These are phyloP conservation scores for Thamnaconus septentrionalis DNA, from an alignment of 2,113 vertebrate species.

Conservation along the genomic window DNA sequence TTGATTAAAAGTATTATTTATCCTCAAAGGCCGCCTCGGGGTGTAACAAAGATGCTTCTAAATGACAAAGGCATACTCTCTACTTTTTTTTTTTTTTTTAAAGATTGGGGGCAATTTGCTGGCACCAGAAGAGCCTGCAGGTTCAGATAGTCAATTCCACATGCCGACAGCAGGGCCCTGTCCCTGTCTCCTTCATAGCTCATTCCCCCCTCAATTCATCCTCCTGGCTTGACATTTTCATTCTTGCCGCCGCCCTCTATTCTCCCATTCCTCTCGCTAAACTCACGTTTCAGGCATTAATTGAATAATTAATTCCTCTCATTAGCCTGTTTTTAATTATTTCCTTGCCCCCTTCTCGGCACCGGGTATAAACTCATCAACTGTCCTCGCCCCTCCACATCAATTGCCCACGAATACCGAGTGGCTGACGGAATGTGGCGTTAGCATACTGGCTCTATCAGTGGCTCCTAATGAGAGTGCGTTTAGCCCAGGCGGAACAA, in stretches of 20 bases:
- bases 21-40: constrained; percentile 21
- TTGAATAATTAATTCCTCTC: constrained; percentile 76
- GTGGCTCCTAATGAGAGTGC: constrained; percentile 69
- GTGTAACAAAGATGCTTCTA: constrained; percentile 52
- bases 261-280: constrained; percentile 60
- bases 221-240: constrained; percentile 62
- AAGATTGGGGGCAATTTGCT: constrained; percentile 60
- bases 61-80: constrained; percentile 45
- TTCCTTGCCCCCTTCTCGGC: constrained; percentile 51
- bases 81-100: constrained; percentile 33
- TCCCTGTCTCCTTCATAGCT: constrained; percentile 46
- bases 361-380: constrained; percentile 63
- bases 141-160: constrained; percentile 51
- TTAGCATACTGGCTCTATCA: constrained; percentile 53
- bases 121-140: constrained; percentile 54
- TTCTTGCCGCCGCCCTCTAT: constrained; percentile 37
- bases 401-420: constrained; percentile 69
- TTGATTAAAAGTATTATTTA: constrained; percentile 27
- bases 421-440: constrained; percentile 41
- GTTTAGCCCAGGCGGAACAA: constrained; percentile 64
- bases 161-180: constrained; percentile 54
- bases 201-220: constrained; percentile 57
- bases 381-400: constrained; percentile 61
- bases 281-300: constrained; percentile 70
- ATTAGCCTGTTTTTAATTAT: constrained; percentile 77